phyloP scores from a whole-genome alignment of 2,888 invertebrate genomes.

The Liodrosophila aerea region DNA sequence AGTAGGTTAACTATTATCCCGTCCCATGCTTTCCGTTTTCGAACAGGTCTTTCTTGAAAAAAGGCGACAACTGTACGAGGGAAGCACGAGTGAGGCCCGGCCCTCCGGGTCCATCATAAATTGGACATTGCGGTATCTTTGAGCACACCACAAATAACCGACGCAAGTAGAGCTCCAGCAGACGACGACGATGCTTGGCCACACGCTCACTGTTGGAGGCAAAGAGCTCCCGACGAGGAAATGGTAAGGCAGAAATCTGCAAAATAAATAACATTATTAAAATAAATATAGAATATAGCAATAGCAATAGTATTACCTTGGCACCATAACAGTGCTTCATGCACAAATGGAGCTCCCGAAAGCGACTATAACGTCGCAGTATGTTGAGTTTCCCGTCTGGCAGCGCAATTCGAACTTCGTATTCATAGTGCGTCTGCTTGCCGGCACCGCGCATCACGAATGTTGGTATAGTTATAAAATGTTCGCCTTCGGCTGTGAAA shows the following conservation, averaged over 20 bases:
- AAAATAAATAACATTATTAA: not conserved
- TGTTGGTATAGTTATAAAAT: constrained; percentile 86
- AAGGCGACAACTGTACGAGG: constrained; percentile 90
- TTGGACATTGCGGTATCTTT: constrained; percentile 87
- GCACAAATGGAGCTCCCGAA: constrained; percentile 91
- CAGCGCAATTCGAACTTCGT: constrained; percentile 91
- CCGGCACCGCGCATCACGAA: constrained; percentile 93
- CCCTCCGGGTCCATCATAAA: constrained; percentile 84
- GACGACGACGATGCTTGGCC: constrained; percentile 88
- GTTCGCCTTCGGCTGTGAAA: constrained; percentile 79
- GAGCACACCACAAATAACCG: constrained; percentile 88
- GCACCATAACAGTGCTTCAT: constrained; percentile 91
- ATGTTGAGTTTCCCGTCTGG: constrained; percentile 90
- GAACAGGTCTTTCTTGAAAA: constrained; percentile 93
- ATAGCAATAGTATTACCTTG: constrained; percentile 84
- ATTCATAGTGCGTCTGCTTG: constrained; percentile 93
- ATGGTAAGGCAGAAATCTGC: constrained; percentile 89
- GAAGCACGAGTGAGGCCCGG: constrained; percentile 85
- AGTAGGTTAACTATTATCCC: constrained; percentile 82
- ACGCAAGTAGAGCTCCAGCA: constrained; percentile 89
- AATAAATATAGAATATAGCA: too few relatives aligned
- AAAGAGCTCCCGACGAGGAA: constrained; percentile 91
- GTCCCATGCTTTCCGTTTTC: constrained; percentile 94
- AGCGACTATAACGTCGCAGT: constrained; percentile 92
- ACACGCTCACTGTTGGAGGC: constrained; percentile 88